phyloP scores from a whole-genome alignment of 1,140 invertebrate genomes.

The Wasmannia auropunctata region DNA sequence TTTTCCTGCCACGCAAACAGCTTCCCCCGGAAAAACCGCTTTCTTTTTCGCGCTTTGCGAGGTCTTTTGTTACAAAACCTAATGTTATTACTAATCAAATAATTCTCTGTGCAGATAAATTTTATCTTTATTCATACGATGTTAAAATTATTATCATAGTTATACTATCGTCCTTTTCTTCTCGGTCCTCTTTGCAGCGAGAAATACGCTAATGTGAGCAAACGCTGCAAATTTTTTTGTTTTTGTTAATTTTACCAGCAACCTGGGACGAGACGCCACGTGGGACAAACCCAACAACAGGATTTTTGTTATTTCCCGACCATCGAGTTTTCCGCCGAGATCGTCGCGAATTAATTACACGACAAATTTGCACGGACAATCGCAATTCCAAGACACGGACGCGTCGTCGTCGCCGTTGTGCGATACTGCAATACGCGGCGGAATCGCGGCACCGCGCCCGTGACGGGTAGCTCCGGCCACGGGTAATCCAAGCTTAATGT shows the following conservation, averaged over 20 bases:
- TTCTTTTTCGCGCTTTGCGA: neutral
- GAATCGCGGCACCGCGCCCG: neutral
- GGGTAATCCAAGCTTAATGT: constrained; percentile 51
- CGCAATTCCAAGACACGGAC: neutral
- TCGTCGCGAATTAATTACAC: constrained; percentile 30
- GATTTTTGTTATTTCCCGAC: too few relatives aligned
- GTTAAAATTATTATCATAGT: neutral
- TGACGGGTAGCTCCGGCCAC: constrained; percentile 3
- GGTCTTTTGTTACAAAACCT: neutral
- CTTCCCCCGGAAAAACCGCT: neutral
- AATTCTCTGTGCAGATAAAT: neutral
- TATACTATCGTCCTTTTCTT: too few relatives aligned
- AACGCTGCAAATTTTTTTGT: neutral
- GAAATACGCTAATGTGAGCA: neutral
- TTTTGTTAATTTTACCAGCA: neutral
- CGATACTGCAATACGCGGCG: constrained; percentile 9
- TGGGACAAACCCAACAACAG: too few relatives aligned
- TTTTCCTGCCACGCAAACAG: neutral
- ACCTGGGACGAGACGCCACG: too few relatives aligned
- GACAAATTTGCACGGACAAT: neutral
- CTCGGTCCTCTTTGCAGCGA: too few relatives aligned
- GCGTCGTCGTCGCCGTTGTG: neutral
- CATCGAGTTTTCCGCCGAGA: neutral
- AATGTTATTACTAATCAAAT: neutral
- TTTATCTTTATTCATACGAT: neutral